Evolutionary conservation across 2,797 vertebrate species (phyloP).

Genomic region (Cercopithecus diana): DNA sequence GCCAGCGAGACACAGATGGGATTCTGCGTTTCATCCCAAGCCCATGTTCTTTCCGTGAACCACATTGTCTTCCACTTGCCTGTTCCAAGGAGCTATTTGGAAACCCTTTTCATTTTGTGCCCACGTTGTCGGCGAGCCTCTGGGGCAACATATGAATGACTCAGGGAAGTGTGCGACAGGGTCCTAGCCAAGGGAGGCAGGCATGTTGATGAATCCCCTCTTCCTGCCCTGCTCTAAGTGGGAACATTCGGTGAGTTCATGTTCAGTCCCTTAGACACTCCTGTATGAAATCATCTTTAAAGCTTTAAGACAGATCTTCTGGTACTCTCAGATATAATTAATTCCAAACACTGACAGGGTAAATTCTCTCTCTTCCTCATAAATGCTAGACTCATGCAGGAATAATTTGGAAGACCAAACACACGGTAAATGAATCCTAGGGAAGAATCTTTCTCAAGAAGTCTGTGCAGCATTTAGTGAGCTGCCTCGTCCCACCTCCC

Average conservation of each 20-base stretch:
- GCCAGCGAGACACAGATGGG: not conserved
- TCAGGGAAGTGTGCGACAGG: not conserved
- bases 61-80: not conserved
- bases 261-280: not conserved
- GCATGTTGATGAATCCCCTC: rapidly evolving
- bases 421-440: rapidly evolving
- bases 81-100: not conserved
- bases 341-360: not conserved
- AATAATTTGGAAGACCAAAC: not conserved
- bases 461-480: not conserved
- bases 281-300: not conserved
- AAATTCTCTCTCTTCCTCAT: not conserved
- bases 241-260: not conserved
- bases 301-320: not conserved
- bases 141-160: not conserved
- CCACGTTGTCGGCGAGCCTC: not conserved
- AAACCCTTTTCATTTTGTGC: not conserved
- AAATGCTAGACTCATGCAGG: not conserved
- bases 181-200: not conserved
- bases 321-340: no score
- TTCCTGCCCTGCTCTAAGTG: rapidly evolving
- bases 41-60: not conserved
- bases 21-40: no score
- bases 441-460: not conserved
- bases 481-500: rapidly evolving